Conservation (phyloP, 1,140 invertebrate species). For the Leptinotarsa defecta region DNA sequence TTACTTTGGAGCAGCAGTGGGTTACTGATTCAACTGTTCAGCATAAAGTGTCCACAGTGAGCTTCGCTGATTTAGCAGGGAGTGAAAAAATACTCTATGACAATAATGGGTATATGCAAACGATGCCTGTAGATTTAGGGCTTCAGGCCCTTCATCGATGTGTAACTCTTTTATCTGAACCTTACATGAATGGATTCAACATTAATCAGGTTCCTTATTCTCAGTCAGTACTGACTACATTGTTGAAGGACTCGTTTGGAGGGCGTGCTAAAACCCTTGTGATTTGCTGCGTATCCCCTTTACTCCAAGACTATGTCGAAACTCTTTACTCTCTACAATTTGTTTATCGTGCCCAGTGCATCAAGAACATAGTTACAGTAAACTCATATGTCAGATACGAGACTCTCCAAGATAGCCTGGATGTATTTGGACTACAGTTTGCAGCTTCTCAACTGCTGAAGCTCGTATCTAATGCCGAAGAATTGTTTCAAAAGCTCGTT, state of each 20-base stretch:
- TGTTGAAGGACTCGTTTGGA: conserved; percentile 71
- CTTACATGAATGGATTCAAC: conserved; percentile 59
- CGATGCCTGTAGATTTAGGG: conserved; percentile 59
- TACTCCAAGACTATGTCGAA: conserved; percentile 65
- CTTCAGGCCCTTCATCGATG: conserved; percentile 66
- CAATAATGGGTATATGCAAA: conserved; percentile 54
- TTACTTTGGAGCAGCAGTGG: conserved; percentile 72
- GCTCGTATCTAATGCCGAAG: conserved; percentile 80
- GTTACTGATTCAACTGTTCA: conserved; percentile 61
- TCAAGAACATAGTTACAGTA: conserved; percentile 69
- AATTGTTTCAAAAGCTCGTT: conserved; percentile 74
- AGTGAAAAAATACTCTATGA: conserved; percentile 61
- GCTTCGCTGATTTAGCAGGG: conserved; percentile 68
- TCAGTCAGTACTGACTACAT: conserved; percentile 67
- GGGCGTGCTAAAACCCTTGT: conserved; percentile 70
- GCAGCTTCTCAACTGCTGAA: conserved; percentile 81
- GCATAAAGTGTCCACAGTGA: conserved; percentile 69
- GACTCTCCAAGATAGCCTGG: conserved; percentile 58
- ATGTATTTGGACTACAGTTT: conserved; percentile 76
- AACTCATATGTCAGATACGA: conserved; percentile 71
- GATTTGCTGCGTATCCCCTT: conserved; percentile 67
- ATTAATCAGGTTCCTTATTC: conserved; percentile 59
- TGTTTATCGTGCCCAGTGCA: conserved; percentile 63
- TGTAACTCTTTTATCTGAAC: conserved; percentile 64
- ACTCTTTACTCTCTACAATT: conserved; percentile 68